Base-by-base conservation (phyloP, 2,888 invertebrate genomes). In the Diogma glabrata region DNA sequence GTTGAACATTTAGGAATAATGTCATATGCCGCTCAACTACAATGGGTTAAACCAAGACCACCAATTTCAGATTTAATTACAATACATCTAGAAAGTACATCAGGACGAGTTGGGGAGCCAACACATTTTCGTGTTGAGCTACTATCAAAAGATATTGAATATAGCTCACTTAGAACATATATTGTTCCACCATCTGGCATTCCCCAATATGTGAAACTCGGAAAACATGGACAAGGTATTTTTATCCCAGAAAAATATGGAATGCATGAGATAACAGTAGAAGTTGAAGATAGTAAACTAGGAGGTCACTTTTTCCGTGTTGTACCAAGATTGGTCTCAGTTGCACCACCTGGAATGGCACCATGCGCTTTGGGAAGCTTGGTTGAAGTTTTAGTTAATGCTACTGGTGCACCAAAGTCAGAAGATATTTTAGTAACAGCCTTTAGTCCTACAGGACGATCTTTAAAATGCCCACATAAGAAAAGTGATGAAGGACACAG, bases 1-100 rank as follows among this genome's bases (percentile, higher is more conserved):
- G 91, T 92, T 6, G 96, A 97, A 65, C 95, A 96, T 73, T 75
- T 97, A 58, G 96, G 93, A 9, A 90, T 96, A 52, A 97, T 97
- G 97, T 91, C 96, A 1, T 95, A 96, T 71, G 89, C 91, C 0
- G 90, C 95, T 0, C 82, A 89, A 65, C 87, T 91, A 71, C 87
- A 90, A 59, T 91, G 92, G 82, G 80, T 92, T 26, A 83, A 87
- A 23, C 88, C 90, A 52, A 74, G 88, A 45, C 87, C 88, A 10
- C 86, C 88, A 6, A 76, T 91, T 1, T 84, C 87, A 53, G 89
- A 92, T 62, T 78, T 89, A 71, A 75, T 92, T 50, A 78, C 81
- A 54, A 84, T 91, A 1, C 81, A 84, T 47, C 73, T 88, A 53
- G 87, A 89, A 62, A 84, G 86, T 45, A 88, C 88, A 49, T 89